A percentile compares a stretch with the other conserved stretches of the same genome.
Conservation (phyloP, 2,113 vertebrate species). For the Pteropus alecto region DNA sequence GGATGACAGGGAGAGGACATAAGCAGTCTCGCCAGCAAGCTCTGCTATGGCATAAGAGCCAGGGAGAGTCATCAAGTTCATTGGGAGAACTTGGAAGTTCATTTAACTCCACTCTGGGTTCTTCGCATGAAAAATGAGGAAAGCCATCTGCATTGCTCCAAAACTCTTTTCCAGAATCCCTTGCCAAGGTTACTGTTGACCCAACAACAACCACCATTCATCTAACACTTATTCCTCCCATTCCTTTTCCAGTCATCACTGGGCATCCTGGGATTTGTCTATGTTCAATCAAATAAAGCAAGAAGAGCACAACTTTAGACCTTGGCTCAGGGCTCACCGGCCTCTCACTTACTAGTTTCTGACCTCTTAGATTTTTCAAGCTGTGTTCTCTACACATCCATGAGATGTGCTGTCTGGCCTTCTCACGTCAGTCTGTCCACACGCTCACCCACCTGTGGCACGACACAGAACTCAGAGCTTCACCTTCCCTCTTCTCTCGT, state of each 20-base stretch:
- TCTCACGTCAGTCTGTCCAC: neutral
- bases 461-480: neutral
- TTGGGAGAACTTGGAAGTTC: neutral
- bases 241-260: neutral
- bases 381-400: no score
- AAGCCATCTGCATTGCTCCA: accelerated
- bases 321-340: neutral
- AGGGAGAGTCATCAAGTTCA: neutral
- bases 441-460: accelerated
- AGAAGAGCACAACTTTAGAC: neutral
- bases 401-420: no score
- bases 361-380: neutral
- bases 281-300: accelerated
- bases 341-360: neutral
- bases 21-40: accelerated
- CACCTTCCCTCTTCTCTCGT: neutral
- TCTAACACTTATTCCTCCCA: neutral
- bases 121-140: accelerated
- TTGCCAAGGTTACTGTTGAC: neutral
- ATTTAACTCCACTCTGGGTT: accelerated
- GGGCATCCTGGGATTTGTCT: no score
- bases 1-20: neutral
- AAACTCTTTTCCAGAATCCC: neutral
- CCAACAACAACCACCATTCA: neutral
- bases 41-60: accelerated